These are phyloP conservation scores for Geotrypetes seraphini DNA, from an alignment of 2,797 vertebrate species.

Conservation along the genomic window DNA sequence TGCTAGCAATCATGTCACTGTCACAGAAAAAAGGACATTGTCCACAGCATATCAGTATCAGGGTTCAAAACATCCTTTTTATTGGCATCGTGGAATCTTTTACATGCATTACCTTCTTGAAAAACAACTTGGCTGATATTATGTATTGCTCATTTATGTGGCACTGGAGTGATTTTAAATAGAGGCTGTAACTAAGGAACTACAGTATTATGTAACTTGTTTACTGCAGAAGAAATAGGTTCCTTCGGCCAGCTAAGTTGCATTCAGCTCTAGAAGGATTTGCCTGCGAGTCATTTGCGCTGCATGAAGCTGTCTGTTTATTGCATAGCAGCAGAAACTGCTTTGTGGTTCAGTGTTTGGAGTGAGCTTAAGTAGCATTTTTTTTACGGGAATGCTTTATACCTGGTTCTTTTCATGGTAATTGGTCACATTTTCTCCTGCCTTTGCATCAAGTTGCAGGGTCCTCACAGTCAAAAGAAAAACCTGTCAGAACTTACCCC, in stretches of 20 bases:
- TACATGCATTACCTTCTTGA: no score
- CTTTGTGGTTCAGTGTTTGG: neutral
- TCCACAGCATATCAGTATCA: no score
- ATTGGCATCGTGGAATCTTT: no score
- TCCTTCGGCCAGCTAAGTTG: neutral
- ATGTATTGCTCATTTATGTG: neutral
- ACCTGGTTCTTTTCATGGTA: neutral
- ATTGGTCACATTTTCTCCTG: no score
- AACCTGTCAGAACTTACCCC: no score
- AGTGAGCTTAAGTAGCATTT: conserved; percentile 3
- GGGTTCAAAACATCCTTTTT: no score
- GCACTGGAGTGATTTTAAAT: neutral
- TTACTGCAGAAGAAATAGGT: neutral
- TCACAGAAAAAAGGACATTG: no score
- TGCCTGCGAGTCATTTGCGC: neutral
- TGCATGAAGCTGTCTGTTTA: neutral
- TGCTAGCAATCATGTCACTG: no score
- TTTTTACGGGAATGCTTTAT: neutral
- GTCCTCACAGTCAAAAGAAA: no score
- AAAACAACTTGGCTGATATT: no score
- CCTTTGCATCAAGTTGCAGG: no score
- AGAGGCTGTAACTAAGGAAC: neutral
- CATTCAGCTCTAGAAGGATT: neutral
- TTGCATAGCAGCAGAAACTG: neutral
- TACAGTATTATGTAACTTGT: conserved; percentile 12